These are phyloP conservation scores for Cotesia chilonis DNA, from an alignment of 1,140 invertebrate species.

Conservation along the genomic window DNA sequence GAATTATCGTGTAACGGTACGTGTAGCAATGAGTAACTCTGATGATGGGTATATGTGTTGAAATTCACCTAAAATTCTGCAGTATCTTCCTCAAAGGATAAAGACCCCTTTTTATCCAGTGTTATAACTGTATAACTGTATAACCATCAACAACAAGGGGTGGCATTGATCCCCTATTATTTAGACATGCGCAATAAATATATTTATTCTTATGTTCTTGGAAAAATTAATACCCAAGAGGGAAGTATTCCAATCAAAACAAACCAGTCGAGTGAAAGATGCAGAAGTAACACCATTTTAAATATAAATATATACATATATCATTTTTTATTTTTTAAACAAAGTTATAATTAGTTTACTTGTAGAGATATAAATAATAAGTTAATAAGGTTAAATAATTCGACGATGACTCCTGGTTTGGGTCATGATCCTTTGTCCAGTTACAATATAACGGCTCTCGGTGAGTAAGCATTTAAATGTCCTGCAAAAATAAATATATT, in stretches of 20 bases:
- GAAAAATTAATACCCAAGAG: not conserved
- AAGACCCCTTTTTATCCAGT: not conserved
- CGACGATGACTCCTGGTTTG: constrained; percentile 56
- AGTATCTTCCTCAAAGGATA: not conserved
- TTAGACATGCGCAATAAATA: not conserved
- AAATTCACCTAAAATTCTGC: not conserved
- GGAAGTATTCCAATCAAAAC: constrained; percentile 23
- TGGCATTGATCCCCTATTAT: constrained; percentile 4
- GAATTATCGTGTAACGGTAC: too few species aligned
- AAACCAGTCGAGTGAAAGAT: constrained; percentile 30
- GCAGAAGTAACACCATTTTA: constrained; percentile 4
- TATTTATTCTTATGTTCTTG: not conserved
- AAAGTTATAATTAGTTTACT: not conserved
- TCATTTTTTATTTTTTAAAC: constrained; percentile 25
- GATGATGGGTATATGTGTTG: too few species aligned
- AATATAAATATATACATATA: not conserved
- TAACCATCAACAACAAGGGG: constrained; percentile 9
- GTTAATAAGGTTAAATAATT: too few species aligned
- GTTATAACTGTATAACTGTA: not conserved
- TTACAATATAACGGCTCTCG: constrained; percentile 56
- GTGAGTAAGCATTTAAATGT: constrained; percentile 44
- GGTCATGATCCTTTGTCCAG: constrained; percentile 59
- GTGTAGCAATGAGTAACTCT: too few species aligned
- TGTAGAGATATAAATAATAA: too few species aligned
- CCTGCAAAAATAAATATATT: constrained; percentile 23